phyloP scores from a whole-genome alignment of 2,113 vertebrate species.

The Actenoides lindsayi region DNA sequence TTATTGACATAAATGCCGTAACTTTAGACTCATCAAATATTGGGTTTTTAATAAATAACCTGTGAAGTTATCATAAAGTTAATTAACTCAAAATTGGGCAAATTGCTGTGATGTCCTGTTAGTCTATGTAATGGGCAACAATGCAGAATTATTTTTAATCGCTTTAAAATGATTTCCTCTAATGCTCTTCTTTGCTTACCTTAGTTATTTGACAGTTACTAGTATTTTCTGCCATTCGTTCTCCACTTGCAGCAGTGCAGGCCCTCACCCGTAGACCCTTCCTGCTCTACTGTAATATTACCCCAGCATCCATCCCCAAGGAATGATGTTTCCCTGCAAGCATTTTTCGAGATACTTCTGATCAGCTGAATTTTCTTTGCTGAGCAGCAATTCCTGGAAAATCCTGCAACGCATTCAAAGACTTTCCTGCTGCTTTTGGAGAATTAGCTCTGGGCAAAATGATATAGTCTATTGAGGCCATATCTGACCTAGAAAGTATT shows the following conservation, averaged over 20 bases:
- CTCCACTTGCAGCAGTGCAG: not conserved
- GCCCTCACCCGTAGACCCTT: not conserved
- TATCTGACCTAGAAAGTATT: conserved; percentile 66
- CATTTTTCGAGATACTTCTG: not conserved
- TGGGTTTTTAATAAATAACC: not conserved
- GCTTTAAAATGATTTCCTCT: not conserved
- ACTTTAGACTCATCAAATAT: not conserved
- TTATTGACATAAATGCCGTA: not conserved
- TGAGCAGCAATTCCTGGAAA: conserved; percentile 63
- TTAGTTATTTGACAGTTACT: not conserved
- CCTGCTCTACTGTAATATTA: not conserved
- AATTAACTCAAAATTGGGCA: not conserved
- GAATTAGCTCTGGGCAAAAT: conserved; percentile 42
- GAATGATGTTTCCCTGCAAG: conserved; percentile 21
- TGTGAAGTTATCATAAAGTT: not conserved
- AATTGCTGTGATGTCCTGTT: not conserved
- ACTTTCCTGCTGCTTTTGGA: conserved; percentile 48
- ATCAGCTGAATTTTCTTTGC: conserved; percentile 54
- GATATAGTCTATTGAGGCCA: conserved; percentile 16
- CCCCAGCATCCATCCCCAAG: not conserved
- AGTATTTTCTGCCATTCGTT: not conserved
- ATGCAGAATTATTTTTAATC: not conserved
- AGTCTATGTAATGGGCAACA: not conserved
- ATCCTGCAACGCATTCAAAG: conserved; percentile 39
- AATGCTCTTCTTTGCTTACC: not conserved